phyloP scores from a whole-genome alignment of 2,797 vertebrate species.

The Avahi laniger region DNA sequence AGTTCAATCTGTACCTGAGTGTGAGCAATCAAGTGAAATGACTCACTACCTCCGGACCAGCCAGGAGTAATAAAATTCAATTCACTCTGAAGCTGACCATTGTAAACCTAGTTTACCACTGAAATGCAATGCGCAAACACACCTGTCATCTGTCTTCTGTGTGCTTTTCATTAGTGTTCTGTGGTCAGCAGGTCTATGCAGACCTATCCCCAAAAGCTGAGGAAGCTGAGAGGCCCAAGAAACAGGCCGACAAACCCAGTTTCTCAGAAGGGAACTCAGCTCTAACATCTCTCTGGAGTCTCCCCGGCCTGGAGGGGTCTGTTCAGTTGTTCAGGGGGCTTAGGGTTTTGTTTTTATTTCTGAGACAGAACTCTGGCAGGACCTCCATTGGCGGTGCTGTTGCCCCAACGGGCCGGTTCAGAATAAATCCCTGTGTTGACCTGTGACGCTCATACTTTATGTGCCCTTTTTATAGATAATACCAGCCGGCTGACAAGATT shows the following conservation, averaged over 20 bases:
- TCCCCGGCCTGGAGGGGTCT: no score
- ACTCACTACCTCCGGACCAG: no score
- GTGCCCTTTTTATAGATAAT: accelerated
- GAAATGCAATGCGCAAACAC: neutral
- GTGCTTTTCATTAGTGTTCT: neutral
- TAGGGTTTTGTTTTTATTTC: neutral
- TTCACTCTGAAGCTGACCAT: neutral
- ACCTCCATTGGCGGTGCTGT: accelerated
- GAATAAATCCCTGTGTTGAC: accelerated
- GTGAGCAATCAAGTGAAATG: no score
- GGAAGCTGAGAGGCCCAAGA: no score
- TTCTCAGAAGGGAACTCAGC: no score
- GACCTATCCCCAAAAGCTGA: no score
- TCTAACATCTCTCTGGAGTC: neutral
- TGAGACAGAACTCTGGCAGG: neutral
- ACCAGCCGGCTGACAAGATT: accelerated
- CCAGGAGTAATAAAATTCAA: neutral
- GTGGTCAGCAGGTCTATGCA: no score
- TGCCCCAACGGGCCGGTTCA: accelerated
- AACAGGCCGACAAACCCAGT: no score
- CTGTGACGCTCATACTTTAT: accelerated
- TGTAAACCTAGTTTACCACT: neutral
- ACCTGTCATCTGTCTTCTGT: neutral
- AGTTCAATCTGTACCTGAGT: no score
- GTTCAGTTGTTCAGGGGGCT: neutral